A percentile compares a stretch with the other conserved stretches of the same genome.
Evolutionary conservation across 2,797 vertebrate species (phyloP).

Genomic region (Epinephelus malabaricus): DNA sequence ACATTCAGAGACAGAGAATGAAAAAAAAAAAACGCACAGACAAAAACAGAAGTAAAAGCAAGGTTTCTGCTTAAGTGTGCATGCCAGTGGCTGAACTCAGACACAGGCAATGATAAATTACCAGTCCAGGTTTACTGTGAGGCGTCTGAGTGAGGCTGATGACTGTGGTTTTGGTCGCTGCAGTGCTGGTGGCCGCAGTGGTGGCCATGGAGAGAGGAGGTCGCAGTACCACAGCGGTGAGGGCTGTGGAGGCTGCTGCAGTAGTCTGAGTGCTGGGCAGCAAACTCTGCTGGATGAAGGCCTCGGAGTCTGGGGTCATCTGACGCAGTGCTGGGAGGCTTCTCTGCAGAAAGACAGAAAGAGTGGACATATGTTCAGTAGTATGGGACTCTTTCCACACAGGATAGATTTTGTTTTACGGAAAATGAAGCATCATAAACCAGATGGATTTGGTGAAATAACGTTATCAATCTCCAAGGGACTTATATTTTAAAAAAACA

Average conservation of each 20-base stretch:
- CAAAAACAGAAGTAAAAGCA: background rate
- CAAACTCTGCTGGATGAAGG: slow-evolving; percentile 96
- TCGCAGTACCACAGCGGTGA: slow-evolving; percentile 90
- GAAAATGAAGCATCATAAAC: no score
- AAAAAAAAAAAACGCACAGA: background rate
- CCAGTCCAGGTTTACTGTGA: slow-evolving; percentile 89
- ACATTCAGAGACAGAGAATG: slow-evolving; percentile 31
- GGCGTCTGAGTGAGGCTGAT: slow-evolving; percentile 92
- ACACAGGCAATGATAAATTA: slow-evolving; percentile 63
- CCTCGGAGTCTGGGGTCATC: slow-evolving; percentile 92
- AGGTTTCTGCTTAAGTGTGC: background rate
- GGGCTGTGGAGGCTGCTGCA: slow-evolving; percentile 85
- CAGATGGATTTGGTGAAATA: no score
- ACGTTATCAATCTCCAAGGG: no score
- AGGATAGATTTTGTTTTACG: background rate
- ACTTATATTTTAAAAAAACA: no score
- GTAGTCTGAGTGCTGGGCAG: slow-evolving; percentile 85
- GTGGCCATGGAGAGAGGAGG: slow-evolving; percentile 83
- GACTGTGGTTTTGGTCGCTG: slow-evolving; percentile 86
- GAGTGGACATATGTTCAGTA: background rate
- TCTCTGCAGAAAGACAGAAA: slow-evolving; percentile 81
- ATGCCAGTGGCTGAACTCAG: background rate
- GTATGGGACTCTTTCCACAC: background rate
- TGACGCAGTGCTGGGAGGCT: slow-evolving; percentile 94
- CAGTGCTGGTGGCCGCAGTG: slow-evolving; percentile 70